Base-by-base conservation (phyloP, 2,113 vertebrate genomes). In the Scophthalmus maximus region DNA sequence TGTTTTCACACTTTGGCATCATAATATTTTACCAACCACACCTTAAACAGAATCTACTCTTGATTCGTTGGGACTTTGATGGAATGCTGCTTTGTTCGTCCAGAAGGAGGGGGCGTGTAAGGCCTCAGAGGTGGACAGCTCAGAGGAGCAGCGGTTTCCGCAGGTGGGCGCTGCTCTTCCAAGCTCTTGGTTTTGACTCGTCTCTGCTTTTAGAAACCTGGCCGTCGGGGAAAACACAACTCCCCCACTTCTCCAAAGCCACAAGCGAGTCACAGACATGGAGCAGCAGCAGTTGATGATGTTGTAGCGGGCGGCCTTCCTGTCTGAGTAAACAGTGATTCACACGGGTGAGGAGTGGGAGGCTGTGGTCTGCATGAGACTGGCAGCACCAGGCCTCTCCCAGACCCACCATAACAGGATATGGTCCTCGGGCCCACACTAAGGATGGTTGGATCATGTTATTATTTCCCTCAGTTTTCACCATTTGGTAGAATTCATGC, bases 41-140 rank as follows among this genome's bases (percentile, higher is more conserved):
- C 17, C 12, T 40, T 17, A 11, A 50, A 14, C 36, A 1, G 18
- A 32, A 25, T 49, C 44, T 61, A 49, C 25, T 38, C 14, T 42
- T 51, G 8, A 76, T 70, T 52, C 40, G 29, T 63, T 57, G n/a
- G 11, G 57, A 10, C 40, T 62, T 36, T 66, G 22, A 67, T 51
- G 73, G 59, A 79, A 78, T 40, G 1, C 30, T 38, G 4, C 58
- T 56, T 10, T 80, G 65, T 83, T 78, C 52, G 57, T 62, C 22
- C 52, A 51, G 46, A 50, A 20, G 61, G 53, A 58, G 70, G 73
- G 60, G 71, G 69, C 38, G 94, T 73, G 85, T 0, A 25, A 80
- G 93, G 36, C 94, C 93, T 91, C 93, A 94, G 83, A 93, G 92
- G 73, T 55, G 92, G 94, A 96, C 81, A 83, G 88, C 93, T 93